Conservation (phyloP, 2,113 vertebrate species). For the Tenrec ecaudatus region DNA sequence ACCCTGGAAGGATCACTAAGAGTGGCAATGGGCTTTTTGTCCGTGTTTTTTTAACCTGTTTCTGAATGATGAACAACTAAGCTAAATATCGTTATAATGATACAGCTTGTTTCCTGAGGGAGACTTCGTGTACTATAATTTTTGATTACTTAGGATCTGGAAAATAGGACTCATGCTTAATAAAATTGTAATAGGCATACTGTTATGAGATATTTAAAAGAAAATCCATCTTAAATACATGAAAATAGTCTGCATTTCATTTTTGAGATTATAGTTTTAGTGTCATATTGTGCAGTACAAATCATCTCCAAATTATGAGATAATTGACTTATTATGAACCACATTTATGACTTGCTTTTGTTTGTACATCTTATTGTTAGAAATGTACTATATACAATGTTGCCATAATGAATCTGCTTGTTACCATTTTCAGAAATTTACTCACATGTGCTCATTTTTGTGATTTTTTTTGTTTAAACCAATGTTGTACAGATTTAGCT, state of each 20-base stretch:
- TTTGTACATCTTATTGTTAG: neutral
- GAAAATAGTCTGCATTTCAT: neutral
- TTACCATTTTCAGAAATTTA: neutral
- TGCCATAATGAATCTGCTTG: neutral
- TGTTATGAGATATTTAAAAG: neutral
- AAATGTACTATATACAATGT: neutral
- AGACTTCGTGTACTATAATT: neutral
- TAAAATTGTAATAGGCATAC: constrained; percentile 12
- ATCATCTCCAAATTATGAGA: neutral
- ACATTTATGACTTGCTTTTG: neutral
- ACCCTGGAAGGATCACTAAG: no score
- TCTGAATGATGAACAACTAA: constrained; percentile 42
- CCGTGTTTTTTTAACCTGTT: neutral
- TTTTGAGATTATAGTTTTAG: neutral
- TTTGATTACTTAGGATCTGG: constrained; percentile 26
- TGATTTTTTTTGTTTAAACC: neutral
- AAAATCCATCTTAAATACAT: neutral
- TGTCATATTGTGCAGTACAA: neutral
- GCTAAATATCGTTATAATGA: constrained; percentile 30
- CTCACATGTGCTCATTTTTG: neutral
- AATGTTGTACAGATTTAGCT: neutral
- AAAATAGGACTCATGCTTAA: constrained; percentile 3
- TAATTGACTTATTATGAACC: neutral
- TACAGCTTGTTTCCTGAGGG: constrained; percentile 25
- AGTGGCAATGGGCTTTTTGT: no score